Evolutionary conservation across 30 jellyfish, hydroid and myxozoan species (phyloP).

Genomic region (Aurelia coerulea): DNA sequence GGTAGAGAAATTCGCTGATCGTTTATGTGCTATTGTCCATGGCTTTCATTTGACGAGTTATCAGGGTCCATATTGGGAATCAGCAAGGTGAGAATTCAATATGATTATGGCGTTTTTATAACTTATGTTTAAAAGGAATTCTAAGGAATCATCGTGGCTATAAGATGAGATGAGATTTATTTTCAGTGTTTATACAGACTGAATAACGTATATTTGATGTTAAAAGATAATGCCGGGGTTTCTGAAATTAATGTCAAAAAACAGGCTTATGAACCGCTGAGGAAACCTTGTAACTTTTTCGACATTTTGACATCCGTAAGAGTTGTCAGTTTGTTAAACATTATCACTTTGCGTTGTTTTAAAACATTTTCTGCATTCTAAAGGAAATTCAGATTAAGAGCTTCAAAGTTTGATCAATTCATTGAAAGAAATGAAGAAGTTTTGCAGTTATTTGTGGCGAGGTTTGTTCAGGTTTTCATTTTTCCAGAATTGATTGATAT

Average conservation of each 20-base stretch:
- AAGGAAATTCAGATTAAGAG: slow-evolving; percentile 39
- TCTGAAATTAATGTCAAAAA: no score
- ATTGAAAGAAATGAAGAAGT: slow-evolving; percentile 78
- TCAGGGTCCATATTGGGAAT: slow-evolving; percentile 78
- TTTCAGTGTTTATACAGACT: no score
- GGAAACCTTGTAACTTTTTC: no score
- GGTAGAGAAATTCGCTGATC: slow-evolving; percentile 78
- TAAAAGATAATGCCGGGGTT: no score
- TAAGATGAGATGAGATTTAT: no score
- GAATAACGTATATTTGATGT: no score
- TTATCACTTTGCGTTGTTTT: no score
- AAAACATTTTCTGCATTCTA: not conserved
- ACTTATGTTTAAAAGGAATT: not conserved
- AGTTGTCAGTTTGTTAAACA: no score
- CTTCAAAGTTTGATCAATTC: slow-evolving; percentile 62
- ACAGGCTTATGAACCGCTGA: no score
- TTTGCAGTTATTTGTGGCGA: slow-evolving; percentile 83
- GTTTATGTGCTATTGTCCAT: slow-evolving; percentile 89
- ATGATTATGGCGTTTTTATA: not conserved
- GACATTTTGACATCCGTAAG: no score
- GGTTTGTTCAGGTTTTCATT: slow-evolving; percentile 45
- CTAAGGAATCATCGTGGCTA: no score
- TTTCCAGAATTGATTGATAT: no score
- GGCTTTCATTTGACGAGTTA: slow-evolving; percentile 79
- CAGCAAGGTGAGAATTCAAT: slow-evolving; percentile 15